Conservation (phyloP, 2,113 vertebrate species). For the Ondatra zibethicus region DNA sequence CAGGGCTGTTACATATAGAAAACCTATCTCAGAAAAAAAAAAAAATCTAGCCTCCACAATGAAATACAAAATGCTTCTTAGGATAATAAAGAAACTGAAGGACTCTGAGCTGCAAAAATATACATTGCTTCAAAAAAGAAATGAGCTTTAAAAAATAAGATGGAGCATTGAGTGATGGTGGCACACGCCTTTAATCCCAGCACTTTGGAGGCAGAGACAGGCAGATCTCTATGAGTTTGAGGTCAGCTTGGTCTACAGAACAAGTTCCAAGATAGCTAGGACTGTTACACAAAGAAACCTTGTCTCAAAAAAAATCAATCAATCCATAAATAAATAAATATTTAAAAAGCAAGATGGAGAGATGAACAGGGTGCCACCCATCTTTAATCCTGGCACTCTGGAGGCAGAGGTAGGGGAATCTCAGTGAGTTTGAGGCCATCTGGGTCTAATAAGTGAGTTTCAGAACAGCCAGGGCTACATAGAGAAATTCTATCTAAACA, state of each 20-base stretch:
- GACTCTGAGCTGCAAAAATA: neutral
- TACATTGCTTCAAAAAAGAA: constrained; percentile 29
- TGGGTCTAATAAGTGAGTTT: too few species aligned
- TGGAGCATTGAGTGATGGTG: neutral
- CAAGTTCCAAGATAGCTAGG: neutral
- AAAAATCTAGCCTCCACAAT: neutral
- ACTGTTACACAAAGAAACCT: neutral
- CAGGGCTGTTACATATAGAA: neutral
- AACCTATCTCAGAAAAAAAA: neutral
- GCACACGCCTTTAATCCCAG: neutral
- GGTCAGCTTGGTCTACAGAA: neutral
- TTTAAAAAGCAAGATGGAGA: too few species aligned
- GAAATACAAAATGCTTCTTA: constrained; percentile 52
- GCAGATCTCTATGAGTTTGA: neutral
- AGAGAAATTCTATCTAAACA: too few species aligned
- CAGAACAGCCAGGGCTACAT: too few species aligned
- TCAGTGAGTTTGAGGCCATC: too few species aligned
- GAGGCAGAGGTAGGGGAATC: too few species aligned
- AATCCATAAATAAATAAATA: too few species aligned
- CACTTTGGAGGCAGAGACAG: neutral
- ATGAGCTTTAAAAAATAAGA: constrained; percentile 9
- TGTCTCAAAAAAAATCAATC: neutral
- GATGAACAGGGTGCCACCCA: too few species aligned
- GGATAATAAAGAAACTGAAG: constrained; percentile 31
- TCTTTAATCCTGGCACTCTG: too few species aligned